phyloP scores from a whole-genome alignment of 2,113 vertebrate species.

The Scalopus aquaticus region DNA sequence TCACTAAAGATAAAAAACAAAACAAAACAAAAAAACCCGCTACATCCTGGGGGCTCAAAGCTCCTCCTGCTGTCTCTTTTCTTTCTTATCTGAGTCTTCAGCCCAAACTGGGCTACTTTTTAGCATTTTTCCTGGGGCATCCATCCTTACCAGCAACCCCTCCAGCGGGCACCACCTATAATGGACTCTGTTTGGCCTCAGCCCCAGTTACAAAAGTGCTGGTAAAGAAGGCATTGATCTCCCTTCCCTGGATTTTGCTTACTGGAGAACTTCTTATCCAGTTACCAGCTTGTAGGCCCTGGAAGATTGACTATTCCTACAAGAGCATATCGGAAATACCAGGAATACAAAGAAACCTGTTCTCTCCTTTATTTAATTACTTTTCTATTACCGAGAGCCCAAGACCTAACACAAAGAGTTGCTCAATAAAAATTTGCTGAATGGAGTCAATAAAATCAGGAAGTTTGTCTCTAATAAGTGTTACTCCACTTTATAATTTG shows the following conservation, averaged over 20 bases:
- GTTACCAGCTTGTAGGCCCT: neutral
- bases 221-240: neutral
- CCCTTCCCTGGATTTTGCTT: neutral
- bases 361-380: neutral
- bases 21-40: too few species aligned
- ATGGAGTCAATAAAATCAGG: neutral
- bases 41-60: too few species aligned
- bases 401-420: neutral
- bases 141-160: too few species aligned
- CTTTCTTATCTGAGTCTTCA: too few species aligned
- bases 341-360: neutral
- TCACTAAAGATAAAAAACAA: too few species aligned
- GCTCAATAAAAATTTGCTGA: slow-evolving; percentile 34
- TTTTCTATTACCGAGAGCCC: neutral
- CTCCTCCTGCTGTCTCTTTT: too few species aligned
- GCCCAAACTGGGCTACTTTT: too few species aligned
- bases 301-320: neutral
- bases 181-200: too few species aligned
- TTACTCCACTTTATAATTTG: neutral
- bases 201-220: too few species aligned
- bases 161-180: too few species aligned
- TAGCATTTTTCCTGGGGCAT: too few species aligned
- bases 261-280: neutral
- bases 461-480: slow-evolving; percentile 5
- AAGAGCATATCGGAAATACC: neutral